Evolutionary conservation across 2,888 invertebrate species (phyloP).

Genomic region (Sussaba pulchella): DNA sequence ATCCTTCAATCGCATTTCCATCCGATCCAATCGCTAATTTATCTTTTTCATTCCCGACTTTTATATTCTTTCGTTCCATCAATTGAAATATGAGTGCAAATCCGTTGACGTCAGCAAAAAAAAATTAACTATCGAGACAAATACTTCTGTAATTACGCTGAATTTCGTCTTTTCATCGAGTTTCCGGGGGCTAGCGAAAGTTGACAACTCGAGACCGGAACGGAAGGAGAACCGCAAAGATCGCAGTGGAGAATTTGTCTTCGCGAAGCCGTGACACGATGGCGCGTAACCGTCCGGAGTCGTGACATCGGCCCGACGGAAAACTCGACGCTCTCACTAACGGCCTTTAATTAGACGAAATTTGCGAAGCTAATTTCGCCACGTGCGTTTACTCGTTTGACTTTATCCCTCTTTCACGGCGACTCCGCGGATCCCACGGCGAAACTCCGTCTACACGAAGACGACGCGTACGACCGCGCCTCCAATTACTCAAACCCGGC

Average conservation of each 20-base stretch:
- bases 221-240: conserved; percentile 48
- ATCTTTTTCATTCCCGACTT: too few species aligned
- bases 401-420: conserved; percentile 26
- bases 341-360: conserved; percentile 72
- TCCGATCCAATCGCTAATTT: too few species aligned
- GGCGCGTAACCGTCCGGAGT: conserved; percentile 20
- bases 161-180: neutral
- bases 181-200: neutral
- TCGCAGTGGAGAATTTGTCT: conserved; percentile 58
- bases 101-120: neutral
- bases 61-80: neutral
- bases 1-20: too few species aligned
- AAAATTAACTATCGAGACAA: neutral
- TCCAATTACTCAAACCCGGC: conserved; percentile 75
- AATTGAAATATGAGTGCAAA: neutral
- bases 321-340: conserved; percentile 58
- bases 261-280: conserved; percentile 57
- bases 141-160: conserved; percentile 16
- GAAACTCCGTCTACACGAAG: neutral
- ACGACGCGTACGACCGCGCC: conserved; percentile 51
- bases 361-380: conserved; percentile 78
- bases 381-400: conserved; percentile 30
- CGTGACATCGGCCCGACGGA: conserved; percentile 27
- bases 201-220: conserved; percentile 21
- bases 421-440: conserved; percentile 6